Base-by-base conservation (phyloP, 2,113 vertebrate genomes). In the Echinops telfairi region DNA sequence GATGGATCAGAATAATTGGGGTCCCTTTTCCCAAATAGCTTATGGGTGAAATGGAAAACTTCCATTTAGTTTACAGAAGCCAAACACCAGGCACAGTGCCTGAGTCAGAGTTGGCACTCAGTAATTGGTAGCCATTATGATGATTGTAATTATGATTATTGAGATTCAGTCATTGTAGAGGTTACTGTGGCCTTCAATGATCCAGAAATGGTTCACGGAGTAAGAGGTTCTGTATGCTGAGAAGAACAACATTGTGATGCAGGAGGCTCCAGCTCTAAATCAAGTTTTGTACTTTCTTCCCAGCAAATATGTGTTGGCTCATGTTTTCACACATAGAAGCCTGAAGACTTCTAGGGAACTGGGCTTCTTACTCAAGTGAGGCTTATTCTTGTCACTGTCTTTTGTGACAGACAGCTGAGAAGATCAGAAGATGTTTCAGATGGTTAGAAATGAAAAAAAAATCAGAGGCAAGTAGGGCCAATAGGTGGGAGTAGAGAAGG, bases 111-210 rank as follows among this genome's bases (percentile, higher is more conserved):
- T 38, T 94, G 94, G 96, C 95, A 90, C 40, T 95, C 40, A 57
- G 70, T 89, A 93, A 94, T 88, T 94, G 93, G 91, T 83, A 94
- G 64, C 88, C 93, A 92, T 96, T 95, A 94, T 62, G 83, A 79
- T 93, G 68, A 94, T 95, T 95, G 85, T 76, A 89, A 81, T 94
- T 93, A 89, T 82, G 78, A 94, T 91, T 82, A 94, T 85, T 93
- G 90, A 90, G 92, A 95, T 94, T 94, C 64, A 68, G 90, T 89
- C 86, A 73, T 82, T 87, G 71, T 88, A 95, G 85, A 76, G 84
- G 94, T 85, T 43, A 60, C 75, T 57, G 62, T 90, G 90, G 76
- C 94, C 95, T 96, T 83, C 95, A 66, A 88, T 76, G 93, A 90
- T 87, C 82, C 87, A 76, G 38, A 68, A 81, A 88, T 79, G 36